Base-by-base conservation (phyloP, 1,140 invertebrate species). In the Drosophila chauvacae region DNA sequence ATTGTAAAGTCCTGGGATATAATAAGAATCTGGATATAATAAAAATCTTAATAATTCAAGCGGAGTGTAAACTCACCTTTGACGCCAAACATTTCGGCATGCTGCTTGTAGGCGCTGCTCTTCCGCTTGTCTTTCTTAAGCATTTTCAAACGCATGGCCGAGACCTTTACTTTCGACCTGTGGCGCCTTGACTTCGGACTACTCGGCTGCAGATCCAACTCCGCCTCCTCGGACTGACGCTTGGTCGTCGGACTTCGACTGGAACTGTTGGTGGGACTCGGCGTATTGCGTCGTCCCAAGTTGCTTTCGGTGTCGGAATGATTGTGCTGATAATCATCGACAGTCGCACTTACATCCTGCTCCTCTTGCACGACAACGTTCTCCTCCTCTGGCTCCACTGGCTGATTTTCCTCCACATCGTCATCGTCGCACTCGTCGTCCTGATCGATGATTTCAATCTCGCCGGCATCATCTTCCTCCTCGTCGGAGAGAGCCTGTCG, bases 221-320 rank as follows among this genome's bases (percentile, higher is more conserved):
- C 74, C 37, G 37, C 26, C 30, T 76, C 75, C 39, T 51, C 30
- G 39, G 57, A 28, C 26, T 47, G 60, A 18, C 56, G 55, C 42
- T 72, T 65, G 9, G 45, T 41, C 28, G 48, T 14, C 9, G 50
- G 47, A 28, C 58, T 60, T 50, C 55, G 50, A 39, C 55, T 59
- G 81, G 53, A 39, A 47, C 80, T 42, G 41, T 10, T 14, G 50
- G 58, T 58, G 18, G 65, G 77, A 26, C 80, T 87, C 2, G 66
- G 65, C 16, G 51, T 77, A 4, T 53, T 58, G n/a, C 53, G 65
- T 11, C 62, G 50, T 3, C 90, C 90, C 50, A 87, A 62, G 75
- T 84, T 90, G 56, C 90, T 91, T 74, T 91, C 90, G 26, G 90
- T 91, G n/a, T 91, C 90, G 16, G 90, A 91, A 55, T 84, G 85